A percentile compares a stretch with the other conserved stretches of the same genome.
phyloP scores from a whole-genome alignment of 1,140 invertebrate genomes.

The Bombus polaris region DNA sequence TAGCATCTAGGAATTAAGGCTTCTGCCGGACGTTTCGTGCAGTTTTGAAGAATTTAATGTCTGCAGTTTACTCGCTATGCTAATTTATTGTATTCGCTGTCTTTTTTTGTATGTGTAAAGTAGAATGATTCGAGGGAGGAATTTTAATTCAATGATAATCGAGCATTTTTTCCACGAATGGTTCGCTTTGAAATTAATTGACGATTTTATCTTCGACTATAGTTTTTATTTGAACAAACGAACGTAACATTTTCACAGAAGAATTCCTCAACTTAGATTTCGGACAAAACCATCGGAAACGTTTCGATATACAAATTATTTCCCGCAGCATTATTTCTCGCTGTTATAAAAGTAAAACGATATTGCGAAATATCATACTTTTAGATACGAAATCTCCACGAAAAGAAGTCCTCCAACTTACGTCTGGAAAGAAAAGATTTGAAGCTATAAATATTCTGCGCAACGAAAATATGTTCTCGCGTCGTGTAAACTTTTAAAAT shows the following conservation, averaged over 20 bases:
- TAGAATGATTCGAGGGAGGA: background rate
- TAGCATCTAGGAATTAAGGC: background rate
- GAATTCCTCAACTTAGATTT: too few species aligned
- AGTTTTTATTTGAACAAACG: background rate
- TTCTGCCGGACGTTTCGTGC: background rate
- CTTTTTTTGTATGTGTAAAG: background rate
- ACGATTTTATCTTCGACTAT: background rate
- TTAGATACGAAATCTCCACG: too few species aligned
- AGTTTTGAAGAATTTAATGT: background rate
- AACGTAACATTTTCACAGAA: too few species aligned
- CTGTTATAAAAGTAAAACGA: background rate
- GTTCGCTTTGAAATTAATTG: background rate
- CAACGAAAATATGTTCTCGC: background rate
- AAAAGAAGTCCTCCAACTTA: too few species aligned
- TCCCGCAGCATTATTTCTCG: background rate
- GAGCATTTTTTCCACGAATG: background rate
- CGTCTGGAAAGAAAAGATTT: background rate
- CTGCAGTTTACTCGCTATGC: background rate
- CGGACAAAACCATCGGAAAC: too few species aligned
- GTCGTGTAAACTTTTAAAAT: background rate
- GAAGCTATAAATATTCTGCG: background rate
- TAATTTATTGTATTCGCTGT: background rate
- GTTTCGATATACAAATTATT: background rate
- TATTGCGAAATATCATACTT: background rate
- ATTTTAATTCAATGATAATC: background rate